A percentile compares a stretch with the other conserved stretches of the same genome.
phyloP scores from a whole-genome alignment of 2,888 invertebrate genomes.

The Ptychoptera albimana region DNA sequence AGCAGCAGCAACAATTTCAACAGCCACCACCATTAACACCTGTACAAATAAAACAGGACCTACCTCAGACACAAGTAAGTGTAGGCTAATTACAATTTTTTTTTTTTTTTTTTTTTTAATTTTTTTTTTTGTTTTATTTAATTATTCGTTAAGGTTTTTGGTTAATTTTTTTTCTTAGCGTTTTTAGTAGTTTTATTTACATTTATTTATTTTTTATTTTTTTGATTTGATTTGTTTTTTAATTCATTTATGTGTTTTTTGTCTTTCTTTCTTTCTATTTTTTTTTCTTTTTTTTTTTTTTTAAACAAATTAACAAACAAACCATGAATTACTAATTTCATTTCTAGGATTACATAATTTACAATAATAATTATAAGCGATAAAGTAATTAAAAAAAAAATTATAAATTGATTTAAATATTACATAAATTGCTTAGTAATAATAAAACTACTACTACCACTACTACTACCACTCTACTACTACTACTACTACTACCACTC shows the following conservation, averaged over 20 bases:
- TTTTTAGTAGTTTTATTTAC: not conserved
- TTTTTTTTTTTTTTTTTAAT: constrained; percentile 6
- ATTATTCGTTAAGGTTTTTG: constrained; percentile 2
- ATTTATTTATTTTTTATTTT: constrained; percentile 9
- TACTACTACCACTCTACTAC: too few relatives aligned
- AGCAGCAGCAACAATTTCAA: constrained; percentile 33
- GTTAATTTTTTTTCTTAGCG: not conserved
- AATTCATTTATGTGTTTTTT: too few relatives aligned
- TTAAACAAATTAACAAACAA: not conserved
- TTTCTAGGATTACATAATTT: not conserved
- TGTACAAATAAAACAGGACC: constrained; percentile 23
- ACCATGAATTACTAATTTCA: not conserved
- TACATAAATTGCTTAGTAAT: not conserved
- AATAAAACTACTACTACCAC: too few relatives aligned
- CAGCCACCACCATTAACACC: constrained; percentile 38
- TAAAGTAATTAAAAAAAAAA: too few relatives aligned
- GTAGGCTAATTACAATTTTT: constrained; percentile 14
- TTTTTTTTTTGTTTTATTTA: not conserved
- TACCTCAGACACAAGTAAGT: constrained; percentile 31
- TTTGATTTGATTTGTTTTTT: too few relatives aligned
- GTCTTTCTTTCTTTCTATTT: constrained; percentile 6
- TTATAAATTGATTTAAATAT: too few relatives aligned
- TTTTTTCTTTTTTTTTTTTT: too few relatives aligned
- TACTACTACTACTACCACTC: too few relatives aligned
- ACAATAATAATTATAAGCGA: not conserved